Base-by-base conservation (phyloP, 53 echinoderm and acorn worm genomes). In the Paelopatides confundens region DNA sequence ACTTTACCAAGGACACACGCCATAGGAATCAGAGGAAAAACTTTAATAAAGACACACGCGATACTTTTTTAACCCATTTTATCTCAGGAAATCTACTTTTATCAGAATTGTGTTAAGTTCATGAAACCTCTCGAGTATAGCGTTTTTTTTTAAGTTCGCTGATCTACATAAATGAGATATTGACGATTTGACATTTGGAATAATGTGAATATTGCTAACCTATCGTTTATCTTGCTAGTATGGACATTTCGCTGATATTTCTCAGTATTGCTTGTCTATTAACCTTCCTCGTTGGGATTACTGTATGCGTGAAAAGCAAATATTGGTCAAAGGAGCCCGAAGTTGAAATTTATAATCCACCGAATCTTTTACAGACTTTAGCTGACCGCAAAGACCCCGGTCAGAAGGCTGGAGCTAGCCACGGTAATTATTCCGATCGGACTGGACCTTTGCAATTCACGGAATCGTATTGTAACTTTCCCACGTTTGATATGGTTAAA, bases 401-500 rank as follows among this genome's bases (percentile, higher is more conserved):
- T 12, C 3, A 10, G 43, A 43, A 8, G 43, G 43, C 43, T 43
- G 12, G 9, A 0, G 12, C 43, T 43, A 43, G 43, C 43, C 58
- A 21, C n/a, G 18, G 21, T 6, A 9, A 48, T 14, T 12, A 48
- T 48, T 21, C 6, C 24, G 3, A 2, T 58, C 58, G 58, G 21
- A 58, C 18, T 58, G 58, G 58, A 21, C 15, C 58, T 21, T 1
- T 21, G 58, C 15, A 58, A 58, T 58, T 58, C 0, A 58, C 18
- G 5, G 58, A 58, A 21, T 21, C 17, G 58, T 58, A 58, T 58
- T 58, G 58, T 23, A 58, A 58, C 29, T 38, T 46, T 1, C 28
- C 74, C 23, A 74, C 74, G 17, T 74, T 40, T 39, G 74, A 39
- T 13, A 74, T 74, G 74, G 74, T 74, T 26, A 74, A 74, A 14